Percentiles rank a stretch among this genome's conserved stretches.
These are phyloP conservation scores for Steinernema hermaphroditum DNA, from an alignment of 2,888 invertebrate genomes.

Conservation along the genomic window DNA sequence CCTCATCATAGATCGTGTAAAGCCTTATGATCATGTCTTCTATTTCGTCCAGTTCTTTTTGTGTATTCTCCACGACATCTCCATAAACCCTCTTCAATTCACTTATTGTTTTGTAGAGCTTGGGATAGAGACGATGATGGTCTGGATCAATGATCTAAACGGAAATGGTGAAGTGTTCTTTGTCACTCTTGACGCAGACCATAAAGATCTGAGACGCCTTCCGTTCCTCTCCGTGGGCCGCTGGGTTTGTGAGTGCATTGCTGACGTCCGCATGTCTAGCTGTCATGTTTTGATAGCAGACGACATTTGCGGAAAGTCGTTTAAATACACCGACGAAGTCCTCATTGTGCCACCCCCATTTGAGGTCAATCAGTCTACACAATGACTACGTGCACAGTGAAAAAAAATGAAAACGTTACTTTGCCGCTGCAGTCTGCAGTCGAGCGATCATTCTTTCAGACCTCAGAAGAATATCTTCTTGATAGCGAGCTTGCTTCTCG, in stretches of 20 bases:
- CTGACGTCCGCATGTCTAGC: constrained; percentile 44
- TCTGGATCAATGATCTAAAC: constrained; percentile 39
- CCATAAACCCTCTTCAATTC: constrained; percentile 60
- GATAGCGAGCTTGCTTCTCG: constrained; percentile 64
- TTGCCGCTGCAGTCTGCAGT: constrained; percentile 46
- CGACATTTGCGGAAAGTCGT: constrained; percentile 39
- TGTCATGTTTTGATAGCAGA: constrained; percentile 45
- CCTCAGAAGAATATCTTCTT: constrained; percentile 62
- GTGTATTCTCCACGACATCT: constrained; percentile 52
- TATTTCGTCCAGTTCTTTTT: constrained; percentile 42
- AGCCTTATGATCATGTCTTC: constrained; percentile 52
- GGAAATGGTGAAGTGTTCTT: neutral
- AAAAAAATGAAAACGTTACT: constrained; percentile 39
- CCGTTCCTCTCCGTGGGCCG: constrained; percentile 32
- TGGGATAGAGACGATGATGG: constrained; percentile 35
- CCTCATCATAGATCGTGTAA: constrained; percentile 51
- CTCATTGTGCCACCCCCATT: constrained; percentile 61
- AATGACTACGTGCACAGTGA: neutral
- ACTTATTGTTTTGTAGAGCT: constrained; percentile 54
- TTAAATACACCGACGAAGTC: constrained; percentile 54
- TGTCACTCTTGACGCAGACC: neutral
- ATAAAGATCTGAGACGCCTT: constrained; percentile 20
- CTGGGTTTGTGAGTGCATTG: constrained; percentile 48
- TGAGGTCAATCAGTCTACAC: constrained; percentile 35
- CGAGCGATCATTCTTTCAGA: constrained; percentile 56